phyloP scores from a whole-genome alignment of 2,797 vertebrate species.

The Cetoscarus ocellatus region DNA sequence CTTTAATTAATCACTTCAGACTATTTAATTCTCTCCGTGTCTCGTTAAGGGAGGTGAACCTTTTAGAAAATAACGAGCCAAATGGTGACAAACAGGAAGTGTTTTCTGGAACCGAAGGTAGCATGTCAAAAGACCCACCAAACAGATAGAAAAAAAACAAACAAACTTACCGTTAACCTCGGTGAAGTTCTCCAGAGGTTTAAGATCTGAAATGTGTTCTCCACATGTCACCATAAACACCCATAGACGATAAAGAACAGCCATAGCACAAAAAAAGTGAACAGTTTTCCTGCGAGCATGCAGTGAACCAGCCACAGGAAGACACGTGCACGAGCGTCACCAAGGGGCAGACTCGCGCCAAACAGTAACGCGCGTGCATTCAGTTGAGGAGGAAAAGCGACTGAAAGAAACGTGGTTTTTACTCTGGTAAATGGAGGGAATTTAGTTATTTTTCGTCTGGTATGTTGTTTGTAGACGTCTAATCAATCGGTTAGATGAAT shows the following conservation, averaged over 20 bases:
- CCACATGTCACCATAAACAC: background rate
- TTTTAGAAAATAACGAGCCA: background rate
- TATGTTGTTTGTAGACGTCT: background rate
- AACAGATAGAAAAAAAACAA: background rate
- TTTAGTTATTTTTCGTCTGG: background rate
- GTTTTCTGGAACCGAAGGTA: background rate
- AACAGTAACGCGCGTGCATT: slow-evolving; percentile 4
- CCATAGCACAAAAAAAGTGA: background rate
- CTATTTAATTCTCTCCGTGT: accelerated
- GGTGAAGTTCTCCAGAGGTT: background rate
- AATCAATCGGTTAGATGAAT: too few species aligned
- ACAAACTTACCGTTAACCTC: slow-evolving; percentile 47
- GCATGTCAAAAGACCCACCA: background rate
- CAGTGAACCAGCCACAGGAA: background rate
- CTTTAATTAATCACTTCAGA: background rate
- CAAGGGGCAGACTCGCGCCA: slow-evolving; percentile 13
- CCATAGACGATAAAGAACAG: background rate
- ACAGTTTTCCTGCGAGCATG: too few species aligned
- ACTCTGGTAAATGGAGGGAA: background rate
- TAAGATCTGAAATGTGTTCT: background rate
- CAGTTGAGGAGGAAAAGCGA: background rate
- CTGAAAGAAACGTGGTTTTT: background rate
- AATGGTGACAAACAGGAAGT: background rate
- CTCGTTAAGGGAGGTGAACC: background rate
- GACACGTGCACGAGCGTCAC: slow-evolving; percentile 56